Conservation (phyloP, 2,113 vertebrate genomes). For the Actinemys pallida region DNA sequence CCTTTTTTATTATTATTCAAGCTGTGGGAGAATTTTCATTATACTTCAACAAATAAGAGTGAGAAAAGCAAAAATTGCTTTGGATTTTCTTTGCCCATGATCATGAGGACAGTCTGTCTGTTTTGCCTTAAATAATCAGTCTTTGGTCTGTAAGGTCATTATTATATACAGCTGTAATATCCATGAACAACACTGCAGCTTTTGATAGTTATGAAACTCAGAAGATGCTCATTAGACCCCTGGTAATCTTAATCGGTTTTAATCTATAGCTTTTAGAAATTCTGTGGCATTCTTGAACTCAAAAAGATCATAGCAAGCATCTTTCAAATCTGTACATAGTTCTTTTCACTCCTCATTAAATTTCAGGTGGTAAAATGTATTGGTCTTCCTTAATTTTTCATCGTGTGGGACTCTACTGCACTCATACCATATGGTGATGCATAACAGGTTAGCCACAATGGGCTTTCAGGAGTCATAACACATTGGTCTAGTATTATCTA, state of each 20-base stretch:
- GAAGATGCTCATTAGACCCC: not conserved
- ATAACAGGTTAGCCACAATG: not conserved
- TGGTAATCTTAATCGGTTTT: slow-evolving; percentile 6
- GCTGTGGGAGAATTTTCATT: not conserved
- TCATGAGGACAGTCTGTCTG: not conserved
- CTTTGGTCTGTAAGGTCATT: not conserved
- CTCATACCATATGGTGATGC: slow-evolving; percentile 45
- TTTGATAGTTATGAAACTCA: slow-evolving; percentile 23
- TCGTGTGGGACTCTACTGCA: not conserved
- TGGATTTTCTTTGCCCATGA: not conserved
- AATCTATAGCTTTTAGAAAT: slow-evolving; percentile 35
- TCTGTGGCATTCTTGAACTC: slow-evolving; percentile 15
- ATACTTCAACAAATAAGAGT: not conserved
- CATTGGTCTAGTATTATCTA: not conserved
- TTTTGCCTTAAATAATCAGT: not conserved
- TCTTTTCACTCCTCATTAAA: slow-evolving; percentile 57
- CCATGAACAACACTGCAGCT: slow-evolving; percentile 2
- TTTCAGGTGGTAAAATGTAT: not conserved
- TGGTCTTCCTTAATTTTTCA: not conserved
- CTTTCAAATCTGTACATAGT: not conserved
- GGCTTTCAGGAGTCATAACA: not conserved
- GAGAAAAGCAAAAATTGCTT: not conserved
- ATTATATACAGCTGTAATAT: not conserved
- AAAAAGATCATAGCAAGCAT: not conserved
- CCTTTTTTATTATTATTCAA: not conserved